Percentiles rank a stretch among this genome's conserved stretches.
phyloP scores from a whole-genome alignment of 2,797 vertebrate genomes.

The Fistularia tabacaria region DNA sequence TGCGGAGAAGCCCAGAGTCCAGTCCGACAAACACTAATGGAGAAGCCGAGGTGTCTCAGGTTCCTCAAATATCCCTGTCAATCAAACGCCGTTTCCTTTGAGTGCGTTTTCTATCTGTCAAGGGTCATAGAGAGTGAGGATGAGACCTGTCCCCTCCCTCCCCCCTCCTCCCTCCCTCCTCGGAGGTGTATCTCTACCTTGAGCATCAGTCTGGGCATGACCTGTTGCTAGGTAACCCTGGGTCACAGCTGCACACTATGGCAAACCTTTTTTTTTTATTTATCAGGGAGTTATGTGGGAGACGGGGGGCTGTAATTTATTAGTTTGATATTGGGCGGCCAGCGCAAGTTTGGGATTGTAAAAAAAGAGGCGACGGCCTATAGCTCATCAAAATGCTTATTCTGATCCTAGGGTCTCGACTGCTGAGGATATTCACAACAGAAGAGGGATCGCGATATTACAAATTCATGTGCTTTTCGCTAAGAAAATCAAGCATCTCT shows the following conservation, averaged over 20 bases:
- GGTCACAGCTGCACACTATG: conserved; percentile 83
- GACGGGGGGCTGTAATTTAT: conserved; percentile 83
- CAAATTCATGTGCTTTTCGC: conserved; percentile 72
- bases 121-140: conserved; percentile 78
- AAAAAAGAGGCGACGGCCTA: conserved; percentile 68
- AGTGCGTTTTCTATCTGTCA: conserved; percentile 81
- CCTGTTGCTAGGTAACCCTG: conserved; percentile 87
- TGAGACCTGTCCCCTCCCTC: conserved; percentile 57
- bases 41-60: conserved; percentile 49
- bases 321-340: conserved; percentile 81
- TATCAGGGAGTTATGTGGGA: conserved; percentile 82
- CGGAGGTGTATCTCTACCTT: conserved; percentile 73
- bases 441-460: conserved; percentile 62
- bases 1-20: conserved; percentile 16
- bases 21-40: conserved; percentile 25
- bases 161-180: conserved; percentile 54
- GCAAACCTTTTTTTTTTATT: conserved; percentile 79
- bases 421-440: conserved; percentile 68
- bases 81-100: conserved; percentile 75
- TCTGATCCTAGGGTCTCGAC: conserved; percentile 65
- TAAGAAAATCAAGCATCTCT: conserved; percentile 72
- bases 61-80: conserved; percentile 72
- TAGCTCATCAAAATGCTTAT: conserved; percentile 78
- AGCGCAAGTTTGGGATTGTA: conserved; percentile 79
- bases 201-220: conserved; percentile 77